Base-by-base conservation (phyloP, 2,113 vertebrate species). In the Oostethus manadensis region DNA sequence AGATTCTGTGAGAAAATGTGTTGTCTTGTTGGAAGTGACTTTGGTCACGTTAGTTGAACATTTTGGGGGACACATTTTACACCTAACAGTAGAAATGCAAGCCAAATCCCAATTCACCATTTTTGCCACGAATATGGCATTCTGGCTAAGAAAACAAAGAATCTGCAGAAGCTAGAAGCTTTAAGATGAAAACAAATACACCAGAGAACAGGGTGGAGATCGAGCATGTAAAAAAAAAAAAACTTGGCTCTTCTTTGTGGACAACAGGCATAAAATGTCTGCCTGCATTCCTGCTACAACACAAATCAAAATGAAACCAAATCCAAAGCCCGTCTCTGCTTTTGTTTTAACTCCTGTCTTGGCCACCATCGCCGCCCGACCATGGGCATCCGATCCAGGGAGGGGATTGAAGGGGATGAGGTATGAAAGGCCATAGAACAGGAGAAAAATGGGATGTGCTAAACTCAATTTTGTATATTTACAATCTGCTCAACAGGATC, bases 381-480 rank as follows among this genome's bases (percentile, higher is more conserved):
- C 62, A 21, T 43, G 70, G 65, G 70, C 69, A 69, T 81, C 78
- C 74, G 78, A 84, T 82, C 82, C 71, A 78, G 60, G 58, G 66
- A 75, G 78, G 69, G 74, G 77, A 85, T 70, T 29, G 79, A 84
- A 76, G 56, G 65, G 71, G 82, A 79, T 80, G 77, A 87, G 79
- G 84, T 60, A 68, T 76, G 76, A 68, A 76, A 80, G 72, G 69
- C 45, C 51, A 56, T 58, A 22, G 48, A 50, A 3, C 56, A 78
- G 54, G 47, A 62, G 45, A 60, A 75, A 67, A 64, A 58, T 76
- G 17, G 61, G 64, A 80, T 68, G 74, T 84, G 83, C 80, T 82
- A 85, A 72, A 80, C 84, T 77, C 80, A 86, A 83, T 83, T 79
- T 45, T 51, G 70, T 63, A 76, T 86, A 84, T 86, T 83, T 87